Evolutionary conservation across 2,888 invertebrate genomes (phyloP).

Genomic region (Slavum lentiscoides): DNA sequence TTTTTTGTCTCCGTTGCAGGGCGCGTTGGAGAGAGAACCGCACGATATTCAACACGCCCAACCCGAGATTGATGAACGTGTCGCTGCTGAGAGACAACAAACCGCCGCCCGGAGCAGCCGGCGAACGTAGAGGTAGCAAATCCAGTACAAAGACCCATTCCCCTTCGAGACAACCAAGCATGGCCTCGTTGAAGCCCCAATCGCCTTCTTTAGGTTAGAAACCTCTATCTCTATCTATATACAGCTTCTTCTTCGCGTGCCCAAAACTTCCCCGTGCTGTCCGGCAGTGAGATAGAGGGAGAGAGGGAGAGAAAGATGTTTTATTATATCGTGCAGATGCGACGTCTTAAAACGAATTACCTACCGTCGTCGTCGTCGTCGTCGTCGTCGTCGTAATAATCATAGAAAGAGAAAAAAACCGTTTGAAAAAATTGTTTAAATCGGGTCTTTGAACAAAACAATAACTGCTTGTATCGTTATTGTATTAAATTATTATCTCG

Average conservation of each 20-base stretch:
- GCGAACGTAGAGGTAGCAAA: slow-evolving; percentile 75
- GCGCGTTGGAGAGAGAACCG: slow-evolving; percentile 90
- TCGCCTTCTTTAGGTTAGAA: slow-evolving; percentile 65
- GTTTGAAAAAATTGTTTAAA: no score
- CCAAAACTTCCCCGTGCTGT: no score
- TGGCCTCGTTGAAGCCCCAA: slow-evolving; percentile 80
- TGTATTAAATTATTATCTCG: no score
- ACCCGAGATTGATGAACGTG: slow-evolving; percentile 90
- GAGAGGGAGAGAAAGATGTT: no score
- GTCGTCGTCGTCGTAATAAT: no score
- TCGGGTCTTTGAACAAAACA: no score
- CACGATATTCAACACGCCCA: slow-evolving; percentile 91
- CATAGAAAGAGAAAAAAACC: no score
- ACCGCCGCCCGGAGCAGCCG: slow-evolving; percentile 69
- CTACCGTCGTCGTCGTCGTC: no score
- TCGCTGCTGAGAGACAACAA: slow-evolving; percentile 81
- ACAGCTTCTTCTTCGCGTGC: slow-evolving; percentile 36
- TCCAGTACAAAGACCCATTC: slow-evolving; percentile 72
- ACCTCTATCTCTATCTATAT: slow-evolving; percentile 53
- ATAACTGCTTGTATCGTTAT: no score
- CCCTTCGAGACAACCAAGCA: slow-evolving; percentile 82
- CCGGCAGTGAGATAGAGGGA: no score
- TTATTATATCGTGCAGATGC: no score
- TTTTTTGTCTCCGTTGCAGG: slow-evolving; percentile 64
- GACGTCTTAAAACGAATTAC: no score